These are phyloP conservation scores for Craseonycteris thonglongyai DNA, from an alignment of 2,113 vertebrate genomes.

Conservation along the genomic window DNA sequence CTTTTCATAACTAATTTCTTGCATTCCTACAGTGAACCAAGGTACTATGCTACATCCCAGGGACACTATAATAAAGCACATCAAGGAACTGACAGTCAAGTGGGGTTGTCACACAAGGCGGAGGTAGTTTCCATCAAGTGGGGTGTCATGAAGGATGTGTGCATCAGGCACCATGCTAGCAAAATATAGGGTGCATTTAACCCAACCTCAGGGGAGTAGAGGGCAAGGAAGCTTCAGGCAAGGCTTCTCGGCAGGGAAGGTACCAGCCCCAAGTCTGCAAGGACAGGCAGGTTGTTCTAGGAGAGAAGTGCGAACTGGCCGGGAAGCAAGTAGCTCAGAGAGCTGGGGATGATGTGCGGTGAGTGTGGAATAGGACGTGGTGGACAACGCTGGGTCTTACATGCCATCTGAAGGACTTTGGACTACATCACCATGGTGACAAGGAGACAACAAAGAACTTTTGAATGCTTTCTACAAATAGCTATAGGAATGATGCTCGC, in stretches of 20 bases:
- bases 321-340: neutral
- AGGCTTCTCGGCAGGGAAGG: neutral
- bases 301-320: too few relatives aligned
- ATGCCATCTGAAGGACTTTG: neutral
- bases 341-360: accelerated
- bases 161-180: accelerated
- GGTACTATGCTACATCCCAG: neutral
- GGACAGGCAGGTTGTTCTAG: neutral
- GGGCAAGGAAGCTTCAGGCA: neutral
- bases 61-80: too few relatives aligned
- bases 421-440: neutral
- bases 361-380: neutral
- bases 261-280: neutral
- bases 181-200: neutral
- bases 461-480: neutral
- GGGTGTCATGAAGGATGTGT: neutral
- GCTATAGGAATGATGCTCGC: neutral
- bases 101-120: neutral
- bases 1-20: neutral
- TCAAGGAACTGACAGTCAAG: neutral
- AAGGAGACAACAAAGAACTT: neutral
- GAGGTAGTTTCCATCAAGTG: neutral
- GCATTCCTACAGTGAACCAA: neutral
- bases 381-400: accelerated
- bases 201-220: neutral